Conservation (phyloP, 2,113 vertebrate species). For the Perca fluviatilis region DNA sequence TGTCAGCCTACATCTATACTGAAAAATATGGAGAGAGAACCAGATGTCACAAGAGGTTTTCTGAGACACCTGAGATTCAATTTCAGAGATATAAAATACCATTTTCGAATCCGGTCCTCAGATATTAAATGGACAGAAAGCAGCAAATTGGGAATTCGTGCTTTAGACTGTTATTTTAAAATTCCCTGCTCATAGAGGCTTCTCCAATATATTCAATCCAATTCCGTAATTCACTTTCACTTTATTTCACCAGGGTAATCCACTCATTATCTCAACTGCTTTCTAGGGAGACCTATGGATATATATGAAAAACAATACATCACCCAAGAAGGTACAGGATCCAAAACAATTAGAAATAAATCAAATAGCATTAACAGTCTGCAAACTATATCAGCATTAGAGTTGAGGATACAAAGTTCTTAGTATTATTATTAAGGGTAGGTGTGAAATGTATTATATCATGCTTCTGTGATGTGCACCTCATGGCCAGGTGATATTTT, state of each 20-base stretch:
- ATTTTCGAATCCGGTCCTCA: constrained; percentile 63
- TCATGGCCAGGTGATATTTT: constrained; percentile 50
- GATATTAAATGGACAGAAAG: constrained; percentile 71
- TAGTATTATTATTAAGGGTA: neutral
- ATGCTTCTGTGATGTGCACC: constrained; percentile 1
- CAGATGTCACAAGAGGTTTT: constrained; percentile 72
- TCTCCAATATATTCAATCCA: constrained; percentile 49
- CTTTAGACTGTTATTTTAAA: constrained; percentile 59
- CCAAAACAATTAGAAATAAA: constrained; percentile 18
- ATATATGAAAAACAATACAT: constrained; percentile 18
- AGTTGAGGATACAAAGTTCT: neutral
- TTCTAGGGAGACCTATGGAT: constrained; percentile 4
- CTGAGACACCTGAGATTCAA: constrained; percentile 75
- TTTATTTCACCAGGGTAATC: constrained; percentile 51
- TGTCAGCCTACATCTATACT: constrained; percentile 42
- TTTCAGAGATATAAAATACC: constrained; percentile 78
- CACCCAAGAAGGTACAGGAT: neutral
- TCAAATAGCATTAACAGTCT: constrained; percentile 23
- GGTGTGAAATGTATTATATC: constrained; percentile 33
- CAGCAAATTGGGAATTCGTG: constrained; percentile 57
- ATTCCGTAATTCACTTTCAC: constrained; percentile 69
- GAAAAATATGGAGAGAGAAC: constrained; percentile 60
- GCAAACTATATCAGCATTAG: neutral
- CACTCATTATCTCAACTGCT: constrained; percentile 22
- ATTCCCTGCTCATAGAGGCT: constrained; percentile 32